Base-by-base conservation (phyloP, 2,797 vertebrate genomes). In the Dicrostonyx torquatus region DNA sequence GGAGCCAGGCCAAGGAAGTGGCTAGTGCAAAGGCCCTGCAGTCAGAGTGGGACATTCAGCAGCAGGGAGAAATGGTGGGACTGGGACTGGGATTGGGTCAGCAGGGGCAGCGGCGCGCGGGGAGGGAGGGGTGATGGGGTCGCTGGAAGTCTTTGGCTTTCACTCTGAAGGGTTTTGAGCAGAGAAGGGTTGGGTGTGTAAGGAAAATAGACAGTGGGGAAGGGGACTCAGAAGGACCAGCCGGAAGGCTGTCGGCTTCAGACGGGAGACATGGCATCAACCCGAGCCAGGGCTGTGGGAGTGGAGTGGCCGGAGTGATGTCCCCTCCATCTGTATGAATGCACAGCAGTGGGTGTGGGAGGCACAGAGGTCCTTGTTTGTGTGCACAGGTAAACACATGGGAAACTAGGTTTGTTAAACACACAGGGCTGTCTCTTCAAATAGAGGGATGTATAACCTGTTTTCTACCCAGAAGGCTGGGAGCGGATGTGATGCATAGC, bases 11-110 rank as follows among this genome's bases (percentile, higher is more conserved):
- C 37, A 60, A 37, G 26, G 64, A 53, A 29, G 62, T 13, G 50
- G 55, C n/a, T 20, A 31, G 55, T 77, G 96, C 64, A 75, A 90
- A 94, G 95, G 37, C 17, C 83, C 83, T 40, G 77, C 8, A 40
- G 89, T 43, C 37, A 9, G 22, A 48, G n/a, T 40, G 78, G n/a
- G 40, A n/a, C 22, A 5, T 70, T 45, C 20, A 20, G 62, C 60
- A 29, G 31, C 24, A 15, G 10, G 0, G 31, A 53, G 11, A n/a
- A 62, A n/a, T n/a, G n/a, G n/a, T n/a, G n/a, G 17, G 20, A 26
- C 31, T 11, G 14, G 20, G 34, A n/a, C 22, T 68, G 48, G 26
- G 26, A n/a, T 15, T 68, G 48, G 26, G 26, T 85, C 24, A 58
- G 22, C n/a, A 1, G 0, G 43, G 76, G 84, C 26, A 55, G 31